Evolutionary conservation across 2,113 vertebrate genomes (phyloP).

Genomic region (Speoplatyrhinus poulsoni): DNA sequence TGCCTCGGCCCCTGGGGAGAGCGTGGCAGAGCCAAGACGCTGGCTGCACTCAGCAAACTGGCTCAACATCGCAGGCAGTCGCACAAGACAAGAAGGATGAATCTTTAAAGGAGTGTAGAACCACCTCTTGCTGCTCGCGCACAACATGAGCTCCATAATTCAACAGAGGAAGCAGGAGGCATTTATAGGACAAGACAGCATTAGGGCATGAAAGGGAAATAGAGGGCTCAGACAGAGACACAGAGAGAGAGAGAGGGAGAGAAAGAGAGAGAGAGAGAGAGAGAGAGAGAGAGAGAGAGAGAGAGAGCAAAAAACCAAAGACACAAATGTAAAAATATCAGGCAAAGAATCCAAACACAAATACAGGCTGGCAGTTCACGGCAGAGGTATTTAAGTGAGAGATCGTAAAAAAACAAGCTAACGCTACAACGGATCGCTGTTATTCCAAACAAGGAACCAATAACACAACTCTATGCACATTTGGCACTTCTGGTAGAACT

Average conservation of each 20-base stretch:
- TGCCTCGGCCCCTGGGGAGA: conserved; percentile 2
- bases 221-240: neutral
- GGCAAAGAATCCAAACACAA: neutral
- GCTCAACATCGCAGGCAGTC: conserved; percentile 20
- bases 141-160: conserved; percentile 43
- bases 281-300: conserved; percentile 9
- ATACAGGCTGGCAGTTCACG: conserved; percentile 1
- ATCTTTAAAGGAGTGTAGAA: conserved; percentile 47
- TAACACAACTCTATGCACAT: conserved; percentile 44
- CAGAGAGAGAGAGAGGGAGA: neutral
- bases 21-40: conserved; percentile 9
- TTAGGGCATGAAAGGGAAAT: neutral
- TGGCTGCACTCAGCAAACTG: conserved; percentile 19
- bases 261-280: neutral
- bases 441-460: conserved; percentile 45
- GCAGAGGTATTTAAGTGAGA: conserved; percentile 6
- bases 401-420: conserved; percentile 29
- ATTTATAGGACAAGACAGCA: neutral
- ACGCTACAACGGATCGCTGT: conserved; percentile 56
- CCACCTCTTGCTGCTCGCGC: conserved; percentile 36
- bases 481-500: conserved; percentile 40
- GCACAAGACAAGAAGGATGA: conserved; percentile 20
- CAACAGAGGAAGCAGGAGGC: conserved; percentile 17
- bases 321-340: conserved; percentile 1
- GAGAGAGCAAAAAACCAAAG: neutral